Percentiles rank a stretch among this genome's conserved stretches.
phyloP scores from a whole-genome alignment of 2,797 vertebrate genomes.

The Zalophus californianus region DNA sequence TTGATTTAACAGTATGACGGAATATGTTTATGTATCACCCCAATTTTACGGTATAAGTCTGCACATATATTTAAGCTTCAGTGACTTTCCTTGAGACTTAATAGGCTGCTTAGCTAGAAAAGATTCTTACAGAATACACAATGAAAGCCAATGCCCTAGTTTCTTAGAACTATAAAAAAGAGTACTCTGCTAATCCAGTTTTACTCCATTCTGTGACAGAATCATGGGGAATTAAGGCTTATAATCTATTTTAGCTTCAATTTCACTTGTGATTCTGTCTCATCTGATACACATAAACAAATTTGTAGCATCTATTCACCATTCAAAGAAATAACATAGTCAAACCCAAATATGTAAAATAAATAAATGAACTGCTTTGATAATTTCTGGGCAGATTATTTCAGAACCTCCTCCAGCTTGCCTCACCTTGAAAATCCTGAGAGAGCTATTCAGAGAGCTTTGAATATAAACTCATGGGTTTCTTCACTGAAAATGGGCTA shows the following conservation, averaged over 20 bases:
- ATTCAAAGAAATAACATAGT: neutral
- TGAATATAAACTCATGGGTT: neutral
- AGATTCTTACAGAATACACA: slow-evolving; percentile 54
- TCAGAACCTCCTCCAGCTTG: neutral
- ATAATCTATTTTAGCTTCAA: neutral
- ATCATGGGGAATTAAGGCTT: neutral
- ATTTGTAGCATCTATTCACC: neutral
- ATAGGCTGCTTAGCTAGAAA: slow-evolving; percentile 9
- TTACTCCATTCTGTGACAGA: neutral
- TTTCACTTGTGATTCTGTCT: slow-evolving; percentile 25
- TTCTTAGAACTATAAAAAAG: neutral
- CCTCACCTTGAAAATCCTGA: neutral
- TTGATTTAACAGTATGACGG: slow-evolving; percentile 67
- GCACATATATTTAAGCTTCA: slow-evolving; percentile 69
- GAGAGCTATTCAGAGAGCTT: neutral
- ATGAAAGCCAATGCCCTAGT: slow-evolving; percentile 35
- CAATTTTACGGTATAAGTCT: slow-evolving; percentile 64
- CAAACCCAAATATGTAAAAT: neutral
- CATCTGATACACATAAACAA: neutral
- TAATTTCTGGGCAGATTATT: neutral
- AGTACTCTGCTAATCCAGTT: neutral
- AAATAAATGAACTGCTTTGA: neutral
- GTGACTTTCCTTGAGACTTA: slow-evolving; percentile 64
- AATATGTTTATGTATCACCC: slow-evolving; percentile 70
- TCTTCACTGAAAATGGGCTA: slow-evolving; percentile 20